phyloP scores from a whole-genome alignment of 2,888 invertebrate species.

The Salpingus planirostris region DNA sequence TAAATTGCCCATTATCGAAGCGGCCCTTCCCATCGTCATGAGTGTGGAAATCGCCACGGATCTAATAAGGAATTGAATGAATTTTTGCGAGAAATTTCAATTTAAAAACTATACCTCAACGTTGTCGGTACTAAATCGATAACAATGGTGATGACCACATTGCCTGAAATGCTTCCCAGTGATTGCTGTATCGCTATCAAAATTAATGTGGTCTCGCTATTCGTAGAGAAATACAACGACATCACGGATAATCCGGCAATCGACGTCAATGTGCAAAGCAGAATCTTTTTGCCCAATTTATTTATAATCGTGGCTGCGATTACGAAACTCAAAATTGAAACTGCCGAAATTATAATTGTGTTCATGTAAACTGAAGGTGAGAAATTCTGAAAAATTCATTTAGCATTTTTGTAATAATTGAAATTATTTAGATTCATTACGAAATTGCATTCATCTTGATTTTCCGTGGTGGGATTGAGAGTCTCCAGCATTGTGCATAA shows the following conservation, averaged over 20 bases:
- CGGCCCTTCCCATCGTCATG: slow-evolving; percentile 60
- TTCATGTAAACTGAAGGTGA: slow-evolving; percentile 52
- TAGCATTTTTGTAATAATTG: too few relatives aligned
- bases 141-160: slow-evolving; percentile 53
- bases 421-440: too few relatives aligned
- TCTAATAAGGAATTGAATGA: slow-evolving; percentile 37
- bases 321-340: slow-evolving; percentile 51
- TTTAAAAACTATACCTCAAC: slow-evolving; percentile 45
- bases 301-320: slow-evolving; percentile 48
- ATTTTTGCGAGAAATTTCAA: background rate
- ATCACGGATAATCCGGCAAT: slow-evolving; percentile 46
- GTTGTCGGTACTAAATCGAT: slow-evolving; percentile 59
- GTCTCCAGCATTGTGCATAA: slow-evolving; percentile 45
- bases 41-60: slow-evolving; percentile 61
- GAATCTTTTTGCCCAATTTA: slow-evolving; percentile 44
- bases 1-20: slow-evolving; percentile 60
- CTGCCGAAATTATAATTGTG: slow-evolving; percentile 56
- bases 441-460: background rate
- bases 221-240: slow-evolving; percentile 49
- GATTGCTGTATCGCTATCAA: slow-evolving; percentile 49
- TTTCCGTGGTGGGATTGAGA: too few relatives aligned
- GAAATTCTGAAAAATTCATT: slow-evolving; percentile 28
- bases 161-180: slow-evolving; percentile 48
- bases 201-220: slow-evolving; percentile 45
- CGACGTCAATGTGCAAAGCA: slow-evolving; percentile 34